Evolutionary conservation across 1,140 invertebrate genomes (phyloP).

Genomic region (Matsumurasca onukii): DNA sequence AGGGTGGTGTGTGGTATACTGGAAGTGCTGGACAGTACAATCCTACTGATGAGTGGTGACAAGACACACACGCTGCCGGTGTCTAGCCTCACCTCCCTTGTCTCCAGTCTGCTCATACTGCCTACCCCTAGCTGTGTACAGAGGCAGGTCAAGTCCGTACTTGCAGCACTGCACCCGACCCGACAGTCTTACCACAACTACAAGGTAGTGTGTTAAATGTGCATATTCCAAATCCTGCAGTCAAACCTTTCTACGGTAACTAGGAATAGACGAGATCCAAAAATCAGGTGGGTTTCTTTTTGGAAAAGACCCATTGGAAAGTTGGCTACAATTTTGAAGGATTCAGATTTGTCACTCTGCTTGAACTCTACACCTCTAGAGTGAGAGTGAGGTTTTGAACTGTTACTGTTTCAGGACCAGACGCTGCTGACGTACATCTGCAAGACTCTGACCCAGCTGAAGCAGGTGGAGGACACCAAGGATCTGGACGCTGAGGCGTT

Average conservation of each 20-base stretch:
- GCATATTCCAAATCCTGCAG: too few species aligned
- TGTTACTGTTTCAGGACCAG: slow-evolving; percentile 63
- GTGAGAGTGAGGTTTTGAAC: neutral
- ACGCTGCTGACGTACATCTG: slow-evolving; percentile 78
- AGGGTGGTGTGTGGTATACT: slow-evolving; percentile 67
- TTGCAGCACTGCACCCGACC: slow-evolving; percentile 76
- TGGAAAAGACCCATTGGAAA: too few species aligned
- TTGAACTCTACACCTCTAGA: too few species aligned
- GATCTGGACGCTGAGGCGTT: slow-evolving; percentile 90
- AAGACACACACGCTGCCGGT: slow-evolving; percentile 45
- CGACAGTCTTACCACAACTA: slow-evolving; percentile 79
- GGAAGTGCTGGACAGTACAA: slow-evolving; percentile 73
- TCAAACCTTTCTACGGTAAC: neutral
- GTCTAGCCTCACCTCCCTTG: slow-evolving; percentile 66
- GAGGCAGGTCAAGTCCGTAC: slow-evolving; percentile 71
- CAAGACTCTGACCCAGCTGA: slow-evolving; percentile 64
- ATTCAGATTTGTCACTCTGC: too few species aligned
- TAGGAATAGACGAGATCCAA: too few species aligned
- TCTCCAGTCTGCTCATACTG: slow-evolving; percentile 76
- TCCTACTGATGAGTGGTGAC: slow-evolving; percentile 51
- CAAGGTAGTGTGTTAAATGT: slow-evolving; percentile 57
- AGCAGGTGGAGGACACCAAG: slow-evolving; percentile 53
- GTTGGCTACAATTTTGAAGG: too few species aligned
- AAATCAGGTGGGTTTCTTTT: too few species aligned
- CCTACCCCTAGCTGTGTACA: slow-evolving; percentile 80